Evolutionary conservation across 2,888 invertebrate species (phyloP).

Genomic region (Drosophila helvetica): DNA sequence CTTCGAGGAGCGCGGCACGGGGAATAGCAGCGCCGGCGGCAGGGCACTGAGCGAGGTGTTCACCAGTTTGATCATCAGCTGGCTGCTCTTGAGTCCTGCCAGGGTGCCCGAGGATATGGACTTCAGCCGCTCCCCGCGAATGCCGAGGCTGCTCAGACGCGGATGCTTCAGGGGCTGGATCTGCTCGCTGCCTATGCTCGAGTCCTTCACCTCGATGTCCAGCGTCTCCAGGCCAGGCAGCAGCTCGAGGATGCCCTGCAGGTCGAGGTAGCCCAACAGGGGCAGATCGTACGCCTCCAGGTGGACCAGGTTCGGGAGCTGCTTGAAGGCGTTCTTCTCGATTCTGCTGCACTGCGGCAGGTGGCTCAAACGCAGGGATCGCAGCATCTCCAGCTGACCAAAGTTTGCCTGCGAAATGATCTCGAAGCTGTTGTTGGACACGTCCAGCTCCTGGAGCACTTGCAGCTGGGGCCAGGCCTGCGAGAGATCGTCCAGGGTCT

Average conservation of each 20-base stretch:
- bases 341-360: slow-evolving; percentile 89
- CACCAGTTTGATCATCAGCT: slow-evolving; percentile 89
- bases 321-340: slow-evolving; percentile 92
- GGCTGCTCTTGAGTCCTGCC: slow-evolving; percentile 90
- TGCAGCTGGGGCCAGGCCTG: slow-evolving; percentile 89
- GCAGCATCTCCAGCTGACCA: slow-evolving; percentile 88
- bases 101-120: slow-evolving; percentile 92
- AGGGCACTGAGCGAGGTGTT: slow-evolving; percentile 92
- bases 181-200: slow-evolving; percentile 92
- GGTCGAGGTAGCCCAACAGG: slow-evolving; percentile 92
- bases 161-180: slow-evolving; percentile 92
- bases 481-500: slow-evolving; percentile 86
- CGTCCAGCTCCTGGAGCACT: slow-evolving; percentile 89
- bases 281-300: slow-evolving; percentile 91
- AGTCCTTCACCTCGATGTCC: slow-evolving; percentile 94
- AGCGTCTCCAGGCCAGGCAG: slow-evolving; percentile 90
- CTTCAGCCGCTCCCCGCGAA: slow-evolving; percentile 90
- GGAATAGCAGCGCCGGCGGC: slow-evolving; percentile 93
- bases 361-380: slow-evolving; percentile 87
- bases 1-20: slow-evolving; percentile 93
- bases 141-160: slow-evolving; percentile 89
- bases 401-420: slow-evolving; percentile 91
- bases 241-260: slow-evolving; percentile 92
- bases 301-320: slow-evolving; percentile 88
- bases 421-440: slow-evolving; percentile 93